These are phyloP conservation scores for Lymantria dispar DNA, from an alignment of 2,888 invertebrate genomes.

Conservation along the genomic window DNA sequence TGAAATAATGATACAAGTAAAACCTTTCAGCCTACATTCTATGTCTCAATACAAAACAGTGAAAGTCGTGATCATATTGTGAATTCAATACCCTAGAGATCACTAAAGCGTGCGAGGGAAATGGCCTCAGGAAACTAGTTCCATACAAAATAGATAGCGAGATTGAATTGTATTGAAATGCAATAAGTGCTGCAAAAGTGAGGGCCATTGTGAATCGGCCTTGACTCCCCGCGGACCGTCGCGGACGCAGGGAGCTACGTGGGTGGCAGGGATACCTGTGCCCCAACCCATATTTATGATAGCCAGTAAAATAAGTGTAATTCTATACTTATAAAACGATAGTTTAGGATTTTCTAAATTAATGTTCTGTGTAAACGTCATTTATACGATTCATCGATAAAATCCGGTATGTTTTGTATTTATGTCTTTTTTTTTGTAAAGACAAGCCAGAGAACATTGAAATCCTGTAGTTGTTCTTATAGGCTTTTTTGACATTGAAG, in stretches of 20 bases:
- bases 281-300: constrained; percentile 20
- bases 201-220: constrained; percentile 67
- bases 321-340: constrained; percentile 21
- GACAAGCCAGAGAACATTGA: no score
- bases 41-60: constrained; percentile 19
- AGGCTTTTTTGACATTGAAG: no score
- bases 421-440: no score
- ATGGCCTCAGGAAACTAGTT: constrained; percentile 72
- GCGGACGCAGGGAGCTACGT: constrained; percentile 48
- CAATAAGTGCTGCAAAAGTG: constrained; percentile 69
- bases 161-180: constrained; percentile 73
- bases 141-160: constrained; percentile 72
- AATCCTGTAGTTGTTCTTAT: no score
- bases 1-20: neutral
- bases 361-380: neutral
- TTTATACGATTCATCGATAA: no score
- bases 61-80: constrained; percentile 39
- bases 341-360: constrained; percentile 20
- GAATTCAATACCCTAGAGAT: constrained; percentile 56
- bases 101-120: constrained; percentile 45
- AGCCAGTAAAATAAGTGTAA: constrained; percentile 21
- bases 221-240: constrained; percentile 57
- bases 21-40: neutral
- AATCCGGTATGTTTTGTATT: no score
- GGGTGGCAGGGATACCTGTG: constrained; percentile 49